Conservation (phyloP, 2,797 vertebrate species). For the Tapera naevia region DNA sequence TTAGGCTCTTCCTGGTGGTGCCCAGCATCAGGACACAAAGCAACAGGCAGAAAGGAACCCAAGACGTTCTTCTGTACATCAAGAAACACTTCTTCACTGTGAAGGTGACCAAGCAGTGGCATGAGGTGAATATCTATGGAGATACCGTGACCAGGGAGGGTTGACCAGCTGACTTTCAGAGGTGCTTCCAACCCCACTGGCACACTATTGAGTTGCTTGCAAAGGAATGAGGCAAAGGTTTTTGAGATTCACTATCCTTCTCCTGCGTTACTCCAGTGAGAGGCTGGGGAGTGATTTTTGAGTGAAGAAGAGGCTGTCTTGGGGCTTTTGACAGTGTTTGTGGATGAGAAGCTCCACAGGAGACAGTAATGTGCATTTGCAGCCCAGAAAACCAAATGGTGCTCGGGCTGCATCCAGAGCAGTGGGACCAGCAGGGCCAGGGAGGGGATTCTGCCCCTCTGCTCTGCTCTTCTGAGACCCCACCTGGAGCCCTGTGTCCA, state of each 20-base stretch:
- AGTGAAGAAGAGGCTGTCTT: not conserved
- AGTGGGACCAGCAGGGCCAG: no score
- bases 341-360: no score
- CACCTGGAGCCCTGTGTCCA: no score
- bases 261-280: not conserved
- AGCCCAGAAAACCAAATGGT: no score
- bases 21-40: accelerated
- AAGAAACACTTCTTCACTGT: accelerated
- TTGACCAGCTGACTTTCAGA: not conserved
- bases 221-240: not conserved
- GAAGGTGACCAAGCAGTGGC: not conserved
- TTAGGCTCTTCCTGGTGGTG: not conserved
- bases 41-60: accelerated
- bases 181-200: no score
- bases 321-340: not conserved
- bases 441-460: no score
- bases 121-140: no score
- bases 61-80: not conserved
- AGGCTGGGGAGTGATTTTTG: accelerated
- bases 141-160: not conserved
- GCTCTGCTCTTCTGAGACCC: no score
- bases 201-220: not conserved
- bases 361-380: no score
- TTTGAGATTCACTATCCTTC: not conserved
- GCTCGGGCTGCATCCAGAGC: no score